Conservation (phyloP, 1,140 invertebrate species). For the Aphis craccivora region DNA sequence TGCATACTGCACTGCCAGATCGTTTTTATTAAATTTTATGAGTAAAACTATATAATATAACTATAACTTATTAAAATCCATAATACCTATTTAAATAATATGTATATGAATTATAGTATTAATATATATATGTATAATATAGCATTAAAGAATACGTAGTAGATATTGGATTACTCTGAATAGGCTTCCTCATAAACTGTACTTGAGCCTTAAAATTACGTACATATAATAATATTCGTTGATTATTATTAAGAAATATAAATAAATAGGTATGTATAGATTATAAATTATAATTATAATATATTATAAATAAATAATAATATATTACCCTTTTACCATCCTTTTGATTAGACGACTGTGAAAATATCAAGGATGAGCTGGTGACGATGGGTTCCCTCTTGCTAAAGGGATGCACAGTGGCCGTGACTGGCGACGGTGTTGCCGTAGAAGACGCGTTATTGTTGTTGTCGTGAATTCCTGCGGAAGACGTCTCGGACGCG, state of each 20-base stretch:
- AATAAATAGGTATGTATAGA: neutral
- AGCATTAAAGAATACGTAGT: neutral
- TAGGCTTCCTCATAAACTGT: neutral
- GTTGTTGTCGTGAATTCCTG: constrained; percentile 49
- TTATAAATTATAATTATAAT: neutral
- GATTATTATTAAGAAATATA: neutral
- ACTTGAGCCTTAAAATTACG: neutral
- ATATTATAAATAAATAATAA: neutral
- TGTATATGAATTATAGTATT: neutral
- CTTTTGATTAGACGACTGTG: constrained; percentile 55
- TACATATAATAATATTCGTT: neutral
- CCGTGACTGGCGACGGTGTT: constrained; percentile 30
- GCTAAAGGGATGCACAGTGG: constrained; percentile 55
- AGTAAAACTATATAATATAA: neutral
- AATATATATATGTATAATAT: no score
- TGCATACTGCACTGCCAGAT: neutral
- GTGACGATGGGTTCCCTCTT: constrained; percentile 51
- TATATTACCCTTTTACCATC: constrained; percentile 55
- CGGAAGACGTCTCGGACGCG: constrained; percentile 18
- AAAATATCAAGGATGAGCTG: constrained; percentile 44
- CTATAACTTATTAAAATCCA: no score
- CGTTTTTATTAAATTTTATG: neutral
- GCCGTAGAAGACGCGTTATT: constrained; percentile 32
- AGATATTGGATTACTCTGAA: neutral
- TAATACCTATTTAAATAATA: neutral